These are phyloP conservation scores for Gallinago paraguaiae DNA, from an alignment of 2,113 vertebrate genomes.

Conservation along the genomic window DNA sequence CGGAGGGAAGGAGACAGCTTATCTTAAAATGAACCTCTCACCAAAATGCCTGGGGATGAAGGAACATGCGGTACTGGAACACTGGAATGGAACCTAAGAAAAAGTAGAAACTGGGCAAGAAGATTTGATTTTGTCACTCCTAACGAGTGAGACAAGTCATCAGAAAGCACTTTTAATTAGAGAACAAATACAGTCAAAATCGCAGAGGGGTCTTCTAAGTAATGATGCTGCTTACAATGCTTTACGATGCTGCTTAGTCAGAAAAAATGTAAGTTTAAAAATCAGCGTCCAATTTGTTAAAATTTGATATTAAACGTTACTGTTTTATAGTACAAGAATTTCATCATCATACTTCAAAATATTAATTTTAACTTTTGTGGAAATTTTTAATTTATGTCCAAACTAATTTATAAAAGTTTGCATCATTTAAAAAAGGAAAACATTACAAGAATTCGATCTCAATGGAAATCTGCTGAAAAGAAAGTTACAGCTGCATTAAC, in stretches of 20 bases:
- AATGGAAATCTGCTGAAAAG: not conserved
- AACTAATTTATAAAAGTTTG: not conserved
- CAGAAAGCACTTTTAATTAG: not conserved
- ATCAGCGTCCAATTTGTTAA: not conserved
- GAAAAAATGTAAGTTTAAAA: not conserved
- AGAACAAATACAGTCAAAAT: not conserved
- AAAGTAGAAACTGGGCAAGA: not conserved
- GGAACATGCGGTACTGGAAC: not conserved
- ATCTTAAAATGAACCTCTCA: not conserved
- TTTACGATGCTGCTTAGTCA: not conserved
- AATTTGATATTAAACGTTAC: not conserved
- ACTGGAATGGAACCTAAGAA: not conserved
- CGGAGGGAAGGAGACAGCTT: not conserved
- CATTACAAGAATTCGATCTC: not conserved
- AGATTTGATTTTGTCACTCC: not conserved
- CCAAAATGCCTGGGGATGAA: not conserved
- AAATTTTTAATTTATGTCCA: not conserved
- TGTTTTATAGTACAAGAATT: not conserved
- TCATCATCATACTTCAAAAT: not conserved
- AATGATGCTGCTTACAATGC: not conserved
- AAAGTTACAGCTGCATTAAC: slow-evolving; percentile 1
- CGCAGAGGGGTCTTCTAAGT: not conserved
- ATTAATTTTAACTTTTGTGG: not conserved
- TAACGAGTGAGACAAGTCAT: not conserved
- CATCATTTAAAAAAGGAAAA: not conserved